These are phyloP conservation scores for Linyphia triangularis DNA, from an alignment of 2,888 invertebrate genomes.

Conservation along the genomic window DNA sequence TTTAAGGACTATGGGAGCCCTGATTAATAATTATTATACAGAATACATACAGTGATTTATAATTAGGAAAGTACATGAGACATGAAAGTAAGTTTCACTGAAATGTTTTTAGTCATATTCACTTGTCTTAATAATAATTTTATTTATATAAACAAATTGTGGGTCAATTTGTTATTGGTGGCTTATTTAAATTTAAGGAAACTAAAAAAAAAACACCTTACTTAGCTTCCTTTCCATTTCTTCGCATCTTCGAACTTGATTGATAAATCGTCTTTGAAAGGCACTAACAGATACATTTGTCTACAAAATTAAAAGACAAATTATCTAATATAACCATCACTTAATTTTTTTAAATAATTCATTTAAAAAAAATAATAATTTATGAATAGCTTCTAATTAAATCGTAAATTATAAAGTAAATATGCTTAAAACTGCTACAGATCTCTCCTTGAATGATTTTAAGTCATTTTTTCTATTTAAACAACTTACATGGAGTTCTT, in stretches of 20 bases:
- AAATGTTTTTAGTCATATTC: neutral
- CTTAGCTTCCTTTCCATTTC: slow-evolving; percentile 98
- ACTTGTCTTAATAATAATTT: neutral
- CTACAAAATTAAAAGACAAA: no score
- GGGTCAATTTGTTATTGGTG: neutral
- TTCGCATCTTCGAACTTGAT: slow-evolving; percentile 97
- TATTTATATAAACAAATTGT: neutral
- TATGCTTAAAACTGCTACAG: no score
- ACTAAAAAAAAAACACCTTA: slow-evolving; percentile 80
- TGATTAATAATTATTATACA: no score
- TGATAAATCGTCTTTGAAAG: slow-evolving; percentile 98
- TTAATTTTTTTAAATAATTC: neutral
- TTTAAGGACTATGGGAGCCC: no score
- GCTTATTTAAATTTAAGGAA: neutral
- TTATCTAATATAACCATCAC: no score
- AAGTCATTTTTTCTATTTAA: no score
- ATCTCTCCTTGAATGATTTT: no score
- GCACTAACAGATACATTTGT: slow-evolving; percentile 97
- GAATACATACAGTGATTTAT: no score
- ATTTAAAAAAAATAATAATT: neutral
- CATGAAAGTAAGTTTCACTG: no score
- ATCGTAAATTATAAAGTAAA: no score
- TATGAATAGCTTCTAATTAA: neutral
- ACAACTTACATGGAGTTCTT: no score
- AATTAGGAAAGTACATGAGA: no score